Conservation (phyloP, 2,888 invertebrate genomes). For the Dichetophora obliterata region DNA sequence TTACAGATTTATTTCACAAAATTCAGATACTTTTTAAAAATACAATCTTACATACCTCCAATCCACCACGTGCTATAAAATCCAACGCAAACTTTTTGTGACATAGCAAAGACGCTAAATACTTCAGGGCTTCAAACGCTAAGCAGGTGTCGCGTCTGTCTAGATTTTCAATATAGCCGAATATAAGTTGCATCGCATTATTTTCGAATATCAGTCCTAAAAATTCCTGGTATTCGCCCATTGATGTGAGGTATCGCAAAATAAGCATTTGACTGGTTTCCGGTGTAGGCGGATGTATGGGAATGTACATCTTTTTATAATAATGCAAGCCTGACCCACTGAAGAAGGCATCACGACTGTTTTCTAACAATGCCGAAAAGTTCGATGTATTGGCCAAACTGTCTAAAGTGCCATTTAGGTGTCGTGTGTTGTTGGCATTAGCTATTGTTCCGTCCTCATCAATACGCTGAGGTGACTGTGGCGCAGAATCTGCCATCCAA, state of each 20-base stretch:
- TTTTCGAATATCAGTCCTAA: constrained; percentile 94
- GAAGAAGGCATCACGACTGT: constrained; percentile 64
- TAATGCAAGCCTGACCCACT: constrained; percentile 54
- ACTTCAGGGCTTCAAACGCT: constrained; percentile 96
- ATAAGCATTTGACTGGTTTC: constrained; percentile 94
- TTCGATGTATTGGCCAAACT: constrained; percentile 62
- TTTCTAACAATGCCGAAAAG: constrained; percentile 65
- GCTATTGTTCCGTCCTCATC: constrained; percentile 42
- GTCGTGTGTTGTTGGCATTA: background rate
- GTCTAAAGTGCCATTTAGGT: constrained; percentile 50
- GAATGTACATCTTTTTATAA: constrained; percentile 73
- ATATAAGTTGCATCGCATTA: constrained; percentile 89
- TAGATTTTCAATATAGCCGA: constrained; percentile 90
- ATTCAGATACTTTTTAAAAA: background rate
- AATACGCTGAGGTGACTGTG: constrained; percentile 65
- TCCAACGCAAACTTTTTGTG: constrained; percentile 99
- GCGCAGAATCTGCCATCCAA: constrained; percentile 64
- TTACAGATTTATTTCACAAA: background rate
- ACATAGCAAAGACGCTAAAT: constrained; percentile 92
- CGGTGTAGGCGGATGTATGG: constrained; percentile 89
- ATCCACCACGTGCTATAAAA: constrained; percentile 89
- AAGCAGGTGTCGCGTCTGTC: constrained; percentile 91
- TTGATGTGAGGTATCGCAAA: constrained; percentile 92
- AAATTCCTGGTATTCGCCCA: constrained; percentile 99
- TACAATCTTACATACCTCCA: constrained; percentile 74